Conservation (phyloP, 1,140 invertebrate genomes). For the Panonychus citri region DNA sequence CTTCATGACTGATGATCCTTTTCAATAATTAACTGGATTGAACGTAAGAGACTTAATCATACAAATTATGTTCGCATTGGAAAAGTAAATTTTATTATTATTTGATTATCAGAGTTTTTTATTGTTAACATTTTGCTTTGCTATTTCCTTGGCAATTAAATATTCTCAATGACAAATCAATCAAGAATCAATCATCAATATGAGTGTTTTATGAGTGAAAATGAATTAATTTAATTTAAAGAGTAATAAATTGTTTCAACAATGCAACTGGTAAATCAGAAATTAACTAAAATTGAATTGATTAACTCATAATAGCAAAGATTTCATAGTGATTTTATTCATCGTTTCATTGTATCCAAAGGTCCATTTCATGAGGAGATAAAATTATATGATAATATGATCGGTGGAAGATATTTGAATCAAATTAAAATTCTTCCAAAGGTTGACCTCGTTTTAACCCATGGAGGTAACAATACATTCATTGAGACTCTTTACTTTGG, state of each 20-base stretch:
- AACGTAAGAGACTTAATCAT: no score
- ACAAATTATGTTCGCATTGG: no score
- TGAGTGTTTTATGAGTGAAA: background rate
- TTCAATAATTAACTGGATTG: no score
- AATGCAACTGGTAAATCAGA: conserved; percentile 4
- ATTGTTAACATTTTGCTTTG: no score
- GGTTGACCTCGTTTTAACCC: conserved; percentile 5
- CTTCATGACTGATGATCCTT: no score
- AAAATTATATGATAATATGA: conserved; percentile 3
- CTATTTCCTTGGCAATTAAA: no score
- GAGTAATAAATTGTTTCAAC: background rate
- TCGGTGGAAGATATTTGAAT: conserved; percentile 2
- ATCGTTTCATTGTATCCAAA: background rate
- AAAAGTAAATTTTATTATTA: no score
- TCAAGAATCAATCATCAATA: conserved; percentile 8
- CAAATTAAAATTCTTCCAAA: conserved; percentile 1
- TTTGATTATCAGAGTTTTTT: no score
- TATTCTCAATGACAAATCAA: no score
- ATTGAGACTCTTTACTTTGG: conserved; percentile 5
- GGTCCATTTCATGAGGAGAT: background rate
- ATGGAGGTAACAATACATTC: conserved; percentile 3
- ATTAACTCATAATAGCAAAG: background rate
- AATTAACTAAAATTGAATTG: background rate
- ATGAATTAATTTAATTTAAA: background rate
- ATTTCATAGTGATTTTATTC: background rate